Conservation (phyloP, 2,113 vertebrate genomes). For the Psettodes erumei region DNA sequence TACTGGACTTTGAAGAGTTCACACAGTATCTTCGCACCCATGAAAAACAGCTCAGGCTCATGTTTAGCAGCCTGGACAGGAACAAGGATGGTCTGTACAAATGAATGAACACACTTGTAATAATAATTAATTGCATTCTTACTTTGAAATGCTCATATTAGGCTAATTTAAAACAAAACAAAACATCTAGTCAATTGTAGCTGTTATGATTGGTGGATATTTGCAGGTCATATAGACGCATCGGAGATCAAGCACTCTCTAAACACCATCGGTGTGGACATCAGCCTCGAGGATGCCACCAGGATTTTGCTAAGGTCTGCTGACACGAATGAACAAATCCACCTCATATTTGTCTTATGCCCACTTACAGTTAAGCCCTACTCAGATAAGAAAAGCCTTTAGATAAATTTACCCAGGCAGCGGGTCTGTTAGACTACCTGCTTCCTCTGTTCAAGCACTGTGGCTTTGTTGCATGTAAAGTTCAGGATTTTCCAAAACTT, state of each 20-base stretch:
- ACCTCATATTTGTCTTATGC: background rate
- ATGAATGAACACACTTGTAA: background rate
- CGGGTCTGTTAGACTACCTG: too few relatives aligned
- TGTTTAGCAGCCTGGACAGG: constrained; percentile 89
- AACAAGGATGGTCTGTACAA: constrained; percentile 87
- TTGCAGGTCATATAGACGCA: constrained; percentile 88
- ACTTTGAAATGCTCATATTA: background rate
- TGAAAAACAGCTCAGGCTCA: constrained; percentile 87
- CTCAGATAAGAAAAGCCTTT: background rate
- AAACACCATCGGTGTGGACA: constrained; percentile 83
- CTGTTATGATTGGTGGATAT: constrained; percentile 19
- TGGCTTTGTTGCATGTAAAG: too few relatives aligned
- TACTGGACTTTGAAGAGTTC: constrained; percentile 90
- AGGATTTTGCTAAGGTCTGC: constrained; percentile 89
- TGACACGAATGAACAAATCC: background rate
- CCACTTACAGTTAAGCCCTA: background rate
- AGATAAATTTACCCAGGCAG: background rate
- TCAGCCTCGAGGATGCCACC: constrained; percentile 85
- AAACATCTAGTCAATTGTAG: background rate
- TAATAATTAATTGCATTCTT: background rate
- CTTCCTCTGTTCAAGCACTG: too few relatives aligned
- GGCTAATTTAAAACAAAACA: background rate
- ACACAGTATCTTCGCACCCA: constrained; percentile 83
- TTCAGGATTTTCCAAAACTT: too few relatives aligned
- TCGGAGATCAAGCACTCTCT: constrained; percentile 90